Evolutionary conservation across 2,797 vertebrate species (phyloP).

Genomic region (Telmatherina bonti): DNA sequence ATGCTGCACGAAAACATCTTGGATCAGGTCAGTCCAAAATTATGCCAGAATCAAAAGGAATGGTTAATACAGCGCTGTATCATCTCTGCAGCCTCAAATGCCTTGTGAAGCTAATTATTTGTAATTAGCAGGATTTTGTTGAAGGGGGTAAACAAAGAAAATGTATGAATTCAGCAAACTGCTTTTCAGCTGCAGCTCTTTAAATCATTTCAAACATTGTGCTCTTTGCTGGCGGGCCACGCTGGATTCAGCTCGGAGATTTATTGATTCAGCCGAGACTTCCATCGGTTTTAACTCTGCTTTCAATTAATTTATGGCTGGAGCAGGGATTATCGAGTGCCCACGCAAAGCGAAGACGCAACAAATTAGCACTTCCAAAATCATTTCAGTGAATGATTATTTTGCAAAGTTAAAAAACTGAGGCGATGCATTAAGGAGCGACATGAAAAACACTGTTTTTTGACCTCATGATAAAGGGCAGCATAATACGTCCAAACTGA

Average conservation of each 20-base stretch:
- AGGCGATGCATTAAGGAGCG: slow-evolving; percentile 24
- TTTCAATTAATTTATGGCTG: slow-evolving; percentile 54
- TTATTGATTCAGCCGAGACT: slow-evolving; percentile 49
- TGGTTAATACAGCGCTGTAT: slow-evolving; percentile 64
- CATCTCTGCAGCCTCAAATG: slow-evolving; percentile 33
- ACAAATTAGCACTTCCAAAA: slow-evolving; percentile 55
- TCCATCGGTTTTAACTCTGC: slow-evolving; percentile 47
- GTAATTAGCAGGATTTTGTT: slow-evolving; percentile 64
- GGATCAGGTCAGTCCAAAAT: slow-evolving; percentile 30
- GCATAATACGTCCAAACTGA: slow-evolving; percentile 6
- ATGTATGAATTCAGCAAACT: slow-evolving; percentile 55
- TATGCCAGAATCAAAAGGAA: slow-evolving; percentile 75
- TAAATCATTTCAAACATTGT: slow-evolving; percentile 48
- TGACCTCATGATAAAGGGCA: slow-evolving; percentile 29
- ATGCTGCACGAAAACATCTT: slow-evolving; percentile 34
- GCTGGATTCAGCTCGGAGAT: slow-evolving; percentile 30
- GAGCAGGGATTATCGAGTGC: slow-evolving; percentile 36
- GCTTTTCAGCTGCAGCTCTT: slow-evolving; percentile 32
- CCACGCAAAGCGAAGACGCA: slow-evolving; percentile 20
- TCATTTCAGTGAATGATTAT: slow-evolving; percentile 26
- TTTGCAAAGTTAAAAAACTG: slow-evolving; percentile 19
- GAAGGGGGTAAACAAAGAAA: slow-evolving; percentile 68
- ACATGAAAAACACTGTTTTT: slow-evolving; percentile 36
- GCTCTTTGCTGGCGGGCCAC: slow-evolving; percentile 24
- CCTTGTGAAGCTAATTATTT: slow-evolving; percentile 70